These are phyloP conservation scores for Manis crassicaudata DNA, from an alignment of 2,797 vertebrate species.

Conservation along the genomic window DNA sequence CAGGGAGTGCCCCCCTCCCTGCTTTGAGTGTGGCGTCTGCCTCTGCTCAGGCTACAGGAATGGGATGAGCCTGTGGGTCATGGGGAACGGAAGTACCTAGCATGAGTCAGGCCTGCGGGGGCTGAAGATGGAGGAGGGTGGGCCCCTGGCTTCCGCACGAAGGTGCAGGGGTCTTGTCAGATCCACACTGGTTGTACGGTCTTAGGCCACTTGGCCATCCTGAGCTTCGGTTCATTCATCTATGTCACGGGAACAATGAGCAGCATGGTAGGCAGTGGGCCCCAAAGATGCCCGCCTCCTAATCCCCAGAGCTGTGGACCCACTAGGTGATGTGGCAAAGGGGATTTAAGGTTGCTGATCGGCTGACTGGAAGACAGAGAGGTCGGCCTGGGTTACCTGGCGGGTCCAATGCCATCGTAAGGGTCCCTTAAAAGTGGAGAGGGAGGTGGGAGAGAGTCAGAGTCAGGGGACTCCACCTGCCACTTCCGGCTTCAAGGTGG, in stretches of 20 bases:
- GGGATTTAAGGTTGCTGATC: not conserved
- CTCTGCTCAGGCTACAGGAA: conserved; percentile 40
- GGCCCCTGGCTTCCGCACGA: fast-evolving
- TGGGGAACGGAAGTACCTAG: conserved; percentile 66
- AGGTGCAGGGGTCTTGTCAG: fast-evolving
- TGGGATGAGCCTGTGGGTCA: not conserved
- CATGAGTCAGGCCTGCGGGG: fast-evolving
- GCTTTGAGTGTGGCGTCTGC: conserved; percentile 74
- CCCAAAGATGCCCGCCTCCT: fast-evolving
- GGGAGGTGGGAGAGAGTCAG: not conserved
- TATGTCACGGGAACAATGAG: fast-evolving
- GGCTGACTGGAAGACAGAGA: not conserved
- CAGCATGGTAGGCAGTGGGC: too few species aligned
- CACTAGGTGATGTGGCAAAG: fast-evolving
- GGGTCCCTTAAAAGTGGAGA: not conserved
- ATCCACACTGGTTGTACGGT: fast-evolving
- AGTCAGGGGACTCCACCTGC: fast-evolving
- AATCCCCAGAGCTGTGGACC: fast-evolving
- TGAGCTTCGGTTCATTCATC: not conserved
- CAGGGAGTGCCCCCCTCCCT: not conserved
- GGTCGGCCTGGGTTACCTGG: too few species aligned
- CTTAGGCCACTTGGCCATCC: not conserved
- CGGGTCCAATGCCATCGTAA: fast-evolving
- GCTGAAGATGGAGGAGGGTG: conserved; percentile 42
- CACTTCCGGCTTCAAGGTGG: fast-evolving